Evolutionary conservation across 2,113 vertebrate species (phyloP), one percentile per base, ranked within the genome.

Genomic region (Crotophaga sulcirostris): DNA sequence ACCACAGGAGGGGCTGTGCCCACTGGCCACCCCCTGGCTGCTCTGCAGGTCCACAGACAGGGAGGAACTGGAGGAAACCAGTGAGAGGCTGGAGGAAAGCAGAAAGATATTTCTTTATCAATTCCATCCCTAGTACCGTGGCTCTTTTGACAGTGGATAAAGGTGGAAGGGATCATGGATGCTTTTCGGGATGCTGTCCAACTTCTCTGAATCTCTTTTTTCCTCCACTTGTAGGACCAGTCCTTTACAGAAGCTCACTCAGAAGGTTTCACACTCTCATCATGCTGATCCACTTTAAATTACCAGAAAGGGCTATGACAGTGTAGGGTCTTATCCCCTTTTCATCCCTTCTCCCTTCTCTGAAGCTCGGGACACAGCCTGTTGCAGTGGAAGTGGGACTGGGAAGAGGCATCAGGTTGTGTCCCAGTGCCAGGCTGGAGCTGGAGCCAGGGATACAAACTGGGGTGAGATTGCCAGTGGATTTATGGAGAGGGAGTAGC

Each of bases 21-120:
- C 6, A 14, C 0, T 1, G 55, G 79, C 36, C 3, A 2, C 34
- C 49, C 49, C 13, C 45, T 3, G 2, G 2, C 40, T 9, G 1
- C 34, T 21, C 52, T 18, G 17, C 1, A 17, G 74, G 62, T 72
- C 75, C 8, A 2, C 16, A 6, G 77, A 69, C 55, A 66, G 77
- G 58, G 87, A 79, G 55, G 77, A 67, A 6, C 5, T 2, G 42
- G 28, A 88, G 49, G 58, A 68, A 44, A 90, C 40, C 54, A 26
- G 45, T 11, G 10, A n/a, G 56, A 23, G 36, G 17, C 66, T 49
- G 38, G 44, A 49, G 62, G 67, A 84, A 21, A 45, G 20, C 67
- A 58, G n/a, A 3, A 25, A 36, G 31, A 16, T 47, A 28, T 5
- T 59, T 60, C 55, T 66, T 36, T 45, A 17, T 70, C 69, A 34